Conservation (phyloP, 2,113 vertebrate species). For the Crotalus tigris region DNA sequence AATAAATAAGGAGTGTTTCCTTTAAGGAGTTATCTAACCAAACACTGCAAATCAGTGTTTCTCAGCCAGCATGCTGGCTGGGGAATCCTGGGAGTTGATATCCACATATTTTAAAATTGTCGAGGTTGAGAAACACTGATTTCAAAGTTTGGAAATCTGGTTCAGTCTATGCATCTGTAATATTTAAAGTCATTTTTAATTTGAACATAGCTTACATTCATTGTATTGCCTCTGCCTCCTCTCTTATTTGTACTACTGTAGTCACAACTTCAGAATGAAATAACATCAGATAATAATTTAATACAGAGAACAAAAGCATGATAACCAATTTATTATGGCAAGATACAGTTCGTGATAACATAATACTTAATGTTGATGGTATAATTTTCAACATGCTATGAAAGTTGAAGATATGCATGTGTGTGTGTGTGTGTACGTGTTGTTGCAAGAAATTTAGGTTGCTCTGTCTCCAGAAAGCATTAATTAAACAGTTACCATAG, state of each 20-base stretch:
- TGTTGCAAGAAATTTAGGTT: neutral
- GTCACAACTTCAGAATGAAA: neutral
- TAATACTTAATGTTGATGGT: neutral
- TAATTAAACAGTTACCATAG: neutral
- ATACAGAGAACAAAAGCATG: neutral
- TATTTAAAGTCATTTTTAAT: conserved; percentile 24
- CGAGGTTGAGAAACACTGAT: neutral
- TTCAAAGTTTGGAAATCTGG: neutral
- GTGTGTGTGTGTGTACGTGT: neutral
- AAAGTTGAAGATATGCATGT: neutral
- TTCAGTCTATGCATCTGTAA: neutral
- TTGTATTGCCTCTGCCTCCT: neutral
- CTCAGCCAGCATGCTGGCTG: neutral
- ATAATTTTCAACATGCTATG: neutral
- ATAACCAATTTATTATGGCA: neutral
- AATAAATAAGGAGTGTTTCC: neutral
- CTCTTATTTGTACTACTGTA: neutral
- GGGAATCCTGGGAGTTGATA: neutral
- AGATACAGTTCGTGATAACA: neutral
- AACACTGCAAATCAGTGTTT: neutral
- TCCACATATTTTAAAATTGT: neutral
- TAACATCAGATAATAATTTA: neutral
- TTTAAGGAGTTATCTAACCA: neutral
- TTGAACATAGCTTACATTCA: fast-evolving
- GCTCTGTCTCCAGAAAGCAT: neutral